Evolutionary conservation across 2,888 invertebrate genomes (phyloP).

Genomic region (Lysandra bellargus): DNA sequence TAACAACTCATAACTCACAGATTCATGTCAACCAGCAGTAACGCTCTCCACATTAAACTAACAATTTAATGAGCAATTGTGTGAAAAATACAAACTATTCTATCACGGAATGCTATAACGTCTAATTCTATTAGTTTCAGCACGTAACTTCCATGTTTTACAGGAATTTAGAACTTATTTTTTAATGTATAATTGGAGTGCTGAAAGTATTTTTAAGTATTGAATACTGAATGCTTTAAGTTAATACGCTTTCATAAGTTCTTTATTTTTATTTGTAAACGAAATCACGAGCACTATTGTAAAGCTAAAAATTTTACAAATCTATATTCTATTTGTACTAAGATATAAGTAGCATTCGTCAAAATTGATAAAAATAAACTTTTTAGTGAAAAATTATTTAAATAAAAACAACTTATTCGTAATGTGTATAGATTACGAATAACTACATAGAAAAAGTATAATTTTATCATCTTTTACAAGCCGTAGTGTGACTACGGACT

Average conservation of each 20-base stretch:
- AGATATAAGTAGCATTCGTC: no score
- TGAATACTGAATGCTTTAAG: neutral
- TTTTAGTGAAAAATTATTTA: no score
- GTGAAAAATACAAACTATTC: constrained; percentile 50
- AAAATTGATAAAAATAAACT: no score
- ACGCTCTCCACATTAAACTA: constrained; percentile 37
- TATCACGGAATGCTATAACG: constrained; percentile 33
- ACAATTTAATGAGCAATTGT: constrained; percentile 58
- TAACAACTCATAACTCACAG: constrained; percentile 37
- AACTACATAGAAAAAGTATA: no score
- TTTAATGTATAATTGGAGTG: neutral
- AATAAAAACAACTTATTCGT: no score
- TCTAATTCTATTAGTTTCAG: constrained; percentile 32
- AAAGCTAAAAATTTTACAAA: neutral
- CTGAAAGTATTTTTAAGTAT: neutral
- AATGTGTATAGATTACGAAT: no score
- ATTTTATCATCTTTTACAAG: no score
- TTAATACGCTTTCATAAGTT: neutral
- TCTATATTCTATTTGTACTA: no score
- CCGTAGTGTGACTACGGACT: no score
- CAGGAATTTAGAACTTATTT: neutral
- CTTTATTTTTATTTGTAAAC: neutral
- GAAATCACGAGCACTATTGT: neutral
- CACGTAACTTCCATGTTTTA: constrained; percentile 31
- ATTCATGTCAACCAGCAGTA: constrained; percentile 49